Percentiles rank a stretch among this genome's conserved stretches.
Conservation (phyloP, 2,888 invertebrate genomes). For the Leptopterna dolabrata region DNA sequence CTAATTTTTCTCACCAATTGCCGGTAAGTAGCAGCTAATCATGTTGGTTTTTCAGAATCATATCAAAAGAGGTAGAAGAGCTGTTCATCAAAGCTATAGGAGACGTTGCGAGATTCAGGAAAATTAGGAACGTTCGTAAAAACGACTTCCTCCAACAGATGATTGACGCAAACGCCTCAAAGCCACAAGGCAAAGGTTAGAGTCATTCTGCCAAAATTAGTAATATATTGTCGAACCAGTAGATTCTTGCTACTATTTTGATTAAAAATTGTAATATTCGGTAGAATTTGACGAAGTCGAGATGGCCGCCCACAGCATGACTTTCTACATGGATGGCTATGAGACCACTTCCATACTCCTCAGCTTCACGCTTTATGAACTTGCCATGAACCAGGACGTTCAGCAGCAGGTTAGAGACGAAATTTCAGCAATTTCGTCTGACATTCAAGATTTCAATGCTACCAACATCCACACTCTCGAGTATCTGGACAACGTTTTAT, state of each 20-base stretch:
- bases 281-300: conserved; percentile 21
- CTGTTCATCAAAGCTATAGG: conserved; percentile 56
- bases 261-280: too few relatives aligned
- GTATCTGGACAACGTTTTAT: conserved; percentile 46
- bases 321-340: conserved; percentile 47
- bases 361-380: conserved; percentile 28
- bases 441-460: conserved; percentile 41
- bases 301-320: conserved; percentile 44
- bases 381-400: conserved; percentile 43
- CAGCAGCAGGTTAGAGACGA: conserved; percentile 50
- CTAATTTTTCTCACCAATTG: too few relatives aligned
- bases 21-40: too few relatives aligned
- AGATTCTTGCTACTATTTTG: too few relatives aligned
- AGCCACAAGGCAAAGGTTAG: neutral
- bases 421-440: neutral
- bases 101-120: conserved; percentile 53
- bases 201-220: neutral
- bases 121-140: conserved; percentile 38
- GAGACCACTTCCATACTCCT: conserved; percentile 41
- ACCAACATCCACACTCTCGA: conserved; percentile 40
- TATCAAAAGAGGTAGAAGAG: conserved; percentile 55
- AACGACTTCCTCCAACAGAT: conserved; percentile 58
- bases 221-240: too few relatives aligned
- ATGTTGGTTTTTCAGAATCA: neutral
- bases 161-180: conserved; percentile 1